Evolutionary conservation across 2,113 vertebrate genomes (phyloP), one percentile per base, ranked within the genome.

Genomic region (Phalacrocorax carbo): DNA sequence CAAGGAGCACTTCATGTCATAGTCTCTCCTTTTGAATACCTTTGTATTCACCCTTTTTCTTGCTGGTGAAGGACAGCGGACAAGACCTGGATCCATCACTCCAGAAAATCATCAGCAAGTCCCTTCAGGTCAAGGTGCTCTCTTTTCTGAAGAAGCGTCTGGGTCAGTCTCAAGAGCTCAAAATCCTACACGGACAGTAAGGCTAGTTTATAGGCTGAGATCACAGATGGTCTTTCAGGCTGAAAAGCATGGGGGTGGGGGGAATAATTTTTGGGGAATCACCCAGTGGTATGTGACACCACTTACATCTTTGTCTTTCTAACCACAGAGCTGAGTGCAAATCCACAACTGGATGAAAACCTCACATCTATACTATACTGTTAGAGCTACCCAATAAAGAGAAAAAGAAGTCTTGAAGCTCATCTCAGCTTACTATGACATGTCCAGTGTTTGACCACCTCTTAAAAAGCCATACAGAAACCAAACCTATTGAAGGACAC

Each of bases 21-120:
- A 68, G 40, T 20, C 6, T 72, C 70, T 54, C n/a, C 70, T 72
- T 38, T 38, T 38, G 38, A 38, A 38, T 38, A 38, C 38, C 38
- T 38, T 84, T 12, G 5, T 44, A 61, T 57, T 66, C 54, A 91
- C 17, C 36, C 49, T 94, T 57, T 89, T 89, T 42, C 86, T 82
- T 92, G 88, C 77, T 93, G 89, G 86, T 94, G 91, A 94, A 85
- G 36, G 51, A 84, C 86, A 86, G 49, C 7, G 36, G 58, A 91
- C 34, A 91, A 94, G 77, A 73, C 62, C 73, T 82, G 81, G 58
- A 69, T 70, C 30, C 92, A 87, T 71, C 61, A 46, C 57, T 82
- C 71, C 1, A 20, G 29, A 71, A 93, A 82, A 91, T 66, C 44
- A 73, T 83, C 51, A 87, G 25, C 11, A 72, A 81, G 44, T 87